These are phyloP conservation scores for Ferrisia virgata DNA, from an alignment of 2,888 invertebrate species.

Conservation along the genomic window DNA sequence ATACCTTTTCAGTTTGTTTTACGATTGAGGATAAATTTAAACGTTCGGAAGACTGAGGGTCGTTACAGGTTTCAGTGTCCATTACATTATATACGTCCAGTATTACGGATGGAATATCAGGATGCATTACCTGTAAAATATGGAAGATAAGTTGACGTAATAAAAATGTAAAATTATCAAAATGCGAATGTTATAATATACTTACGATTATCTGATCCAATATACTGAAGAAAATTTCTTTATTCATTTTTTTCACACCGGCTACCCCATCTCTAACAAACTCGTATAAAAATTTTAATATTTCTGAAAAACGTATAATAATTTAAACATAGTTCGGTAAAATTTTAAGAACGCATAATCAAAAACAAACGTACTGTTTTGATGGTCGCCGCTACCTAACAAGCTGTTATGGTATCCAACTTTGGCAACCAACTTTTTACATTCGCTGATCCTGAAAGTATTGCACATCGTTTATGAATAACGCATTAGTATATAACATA, in stretches of 20 bases:
- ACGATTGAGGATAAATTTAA: constrained; percentile 73
- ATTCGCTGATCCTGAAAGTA: constrained; percentile 7
- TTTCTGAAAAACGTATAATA: constrained; percentile 56
- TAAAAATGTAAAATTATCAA: not conserved
- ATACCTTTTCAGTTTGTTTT: constrained; percentile 73
- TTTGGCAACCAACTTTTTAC: not conserved
- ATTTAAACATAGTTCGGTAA: not conserved
- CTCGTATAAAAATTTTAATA: constrained; percentile 75
- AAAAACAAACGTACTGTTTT: not conserved
- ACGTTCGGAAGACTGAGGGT: constrained; percentile 69
- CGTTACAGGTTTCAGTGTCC: constrained; percentile 76
- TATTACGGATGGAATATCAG: constrained; percentile 76
- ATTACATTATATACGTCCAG: constrained; percentile 80
- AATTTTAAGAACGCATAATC: not conserved
- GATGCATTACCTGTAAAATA: constrained; percentile 64
- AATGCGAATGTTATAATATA: not conserved
- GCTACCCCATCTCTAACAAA: constrained; percentile 74
- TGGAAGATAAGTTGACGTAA: not conserved
- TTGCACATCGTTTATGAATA: not conserved
- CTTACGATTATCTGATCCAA: constrained; percentile 76
- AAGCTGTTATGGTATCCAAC: not conserved
- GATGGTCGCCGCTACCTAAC: not conserved
- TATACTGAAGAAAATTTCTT: constrained; percentile 70
- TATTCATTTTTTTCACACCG: constrained; percentile 63
- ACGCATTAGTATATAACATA: not conserved